Evolutionary conservation across 2,113 vertebrate genomes (phyloP).

Genomic region (Halichoerus grypus): DNA sequence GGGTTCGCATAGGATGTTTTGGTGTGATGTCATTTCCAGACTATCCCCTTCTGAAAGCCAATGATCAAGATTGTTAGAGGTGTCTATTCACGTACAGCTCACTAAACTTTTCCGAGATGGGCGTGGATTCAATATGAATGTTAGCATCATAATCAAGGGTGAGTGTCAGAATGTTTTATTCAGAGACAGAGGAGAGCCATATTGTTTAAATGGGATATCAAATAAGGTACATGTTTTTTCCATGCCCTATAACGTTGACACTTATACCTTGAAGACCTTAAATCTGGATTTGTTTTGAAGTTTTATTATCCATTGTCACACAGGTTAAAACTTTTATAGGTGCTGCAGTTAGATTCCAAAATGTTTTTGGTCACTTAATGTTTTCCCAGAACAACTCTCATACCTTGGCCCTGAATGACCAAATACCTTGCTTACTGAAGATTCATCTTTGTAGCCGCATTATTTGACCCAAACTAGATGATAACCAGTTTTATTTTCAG

Average conservation of each 20-base stretch:
- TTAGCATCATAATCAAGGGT: neutral
- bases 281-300: constrained; percentile 46
- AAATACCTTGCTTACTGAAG: constrained; percentile 75
- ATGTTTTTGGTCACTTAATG: constrained; percentile 78
- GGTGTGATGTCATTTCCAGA: constrained; percentile 29
- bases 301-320: neutral
- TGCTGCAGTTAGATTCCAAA: constrained; percentile 64
- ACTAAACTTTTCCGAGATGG: neutral
- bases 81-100: neutral
- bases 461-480: constrained; percentile 77
- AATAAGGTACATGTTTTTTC: neutral
- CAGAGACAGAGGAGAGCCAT: neutral
- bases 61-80: neutral
- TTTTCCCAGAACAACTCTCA: constrained; percentile 80
- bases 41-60: neutral
- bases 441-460: constrained; percentile 78
- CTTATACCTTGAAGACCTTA: neutral
- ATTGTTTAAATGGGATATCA: neutral
- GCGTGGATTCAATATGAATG: neutral
- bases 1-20: neutral
- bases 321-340: neutral
- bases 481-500: constrained; percentile 83
- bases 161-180: neutral
- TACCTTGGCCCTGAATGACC: constrained; percentile 64
- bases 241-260: neutral